phyloP scores from a whole-genome alignment of 2,888 invertebrate genomes.

The Protophormia terraenovae region DNA sequence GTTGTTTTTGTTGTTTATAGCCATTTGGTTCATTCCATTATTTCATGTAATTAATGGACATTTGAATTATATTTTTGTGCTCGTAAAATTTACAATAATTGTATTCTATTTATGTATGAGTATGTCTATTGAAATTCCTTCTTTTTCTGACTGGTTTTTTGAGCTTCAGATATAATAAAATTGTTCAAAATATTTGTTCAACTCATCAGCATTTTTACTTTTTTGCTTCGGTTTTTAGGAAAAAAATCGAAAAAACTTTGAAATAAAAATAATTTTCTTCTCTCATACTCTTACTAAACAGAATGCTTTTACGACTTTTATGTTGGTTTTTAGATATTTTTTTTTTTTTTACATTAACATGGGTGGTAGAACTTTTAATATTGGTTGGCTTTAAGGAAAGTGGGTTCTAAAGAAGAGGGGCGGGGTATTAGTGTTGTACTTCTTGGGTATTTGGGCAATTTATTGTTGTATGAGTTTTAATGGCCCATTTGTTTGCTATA shows the following conservation, averaged over 20 bases:
- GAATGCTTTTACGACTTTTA: conserved; percentile 76
- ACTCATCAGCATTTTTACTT: conserved; percentile 20
- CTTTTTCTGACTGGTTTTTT: conserved; percentile 9
- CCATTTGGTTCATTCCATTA: conserved; percentile 40
- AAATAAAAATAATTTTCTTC: conserved; percentile 15
- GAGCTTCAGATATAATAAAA: conserved; percentile 33
- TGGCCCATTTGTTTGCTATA: conserved; percentile 76
- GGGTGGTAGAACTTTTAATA: conserved; percentile 36
- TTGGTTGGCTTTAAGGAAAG: conserved; percentile 2
- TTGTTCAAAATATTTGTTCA: conserved; percentile 37
- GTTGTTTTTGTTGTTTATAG: conserved; percentile 14
- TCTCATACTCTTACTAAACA: neutral
- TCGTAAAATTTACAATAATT: conserved; percentile 79
- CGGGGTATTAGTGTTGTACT: neutral
- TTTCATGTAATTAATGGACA: conserved; percentile 77
- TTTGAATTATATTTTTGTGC: conserved; percentile 79
- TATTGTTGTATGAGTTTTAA: conserved; percentile 72
- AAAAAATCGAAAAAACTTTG: conserved; percentile 70
- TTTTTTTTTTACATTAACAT: conserved; percentile 30
- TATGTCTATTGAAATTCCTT: conserved; percentile 42
- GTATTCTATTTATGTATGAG: conserved; percentile 39
- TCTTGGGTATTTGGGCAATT: conserved; percentile 45
- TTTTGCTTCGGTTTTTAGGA: conserved; percentile 63
- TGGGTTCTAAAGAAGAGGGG: neutral
- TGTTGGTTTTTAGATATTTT: conserved; percentile 67